A percentile compares a stretch with the other conserved stretches of the same genome.
These are phyloP conservation scores for Lycophotia porphyrea DNA, from an alignment of 2,888 invertebrate species.

Conservation along the genomic window DNA sequence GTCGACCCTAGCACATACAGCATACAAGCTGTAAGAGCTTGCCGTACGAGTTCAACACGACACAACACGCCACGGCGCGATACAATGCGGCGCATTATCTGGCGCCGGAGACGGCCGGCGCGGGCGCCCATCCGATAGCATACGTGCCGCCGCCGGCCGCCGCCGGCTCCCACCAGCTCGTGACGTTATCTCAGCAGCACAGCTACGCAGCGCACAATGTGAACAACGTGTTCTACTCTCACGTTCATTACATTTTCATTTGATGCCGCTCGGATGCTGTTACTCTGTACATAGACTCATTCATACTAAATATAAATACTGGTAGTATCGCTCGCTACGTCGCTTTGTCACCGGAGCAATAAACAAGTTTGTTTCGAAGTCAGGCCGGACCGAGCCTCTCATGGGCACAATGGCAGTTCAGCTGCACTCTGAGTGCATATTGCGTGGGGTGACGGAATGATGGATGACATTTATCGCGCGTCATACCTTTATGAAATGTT, in stretches of 20 bases:
- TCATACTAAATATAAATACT: no score
- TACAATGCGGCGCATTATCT: constrained; percentile 10
- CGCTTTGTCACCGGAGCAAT: no score
- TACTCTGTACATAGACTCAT: neutral
- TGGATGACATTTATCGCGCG: neutral
- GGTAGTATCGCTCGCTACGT: no score
- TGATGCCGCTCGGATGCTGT: neutral
- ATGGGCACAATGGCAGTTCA: no score
- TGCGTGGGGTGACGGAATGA: no score
- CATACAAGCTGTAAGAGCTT: neutral
- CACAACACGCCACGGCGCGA: neutral
- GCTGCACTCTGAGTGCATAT: no score
- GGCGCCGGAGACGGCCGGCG: constrained; percentile 12
- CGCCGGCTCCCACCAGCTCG: neutral
- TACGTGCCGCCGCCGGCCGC: neutral
- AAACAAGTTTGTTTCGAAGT: no score
- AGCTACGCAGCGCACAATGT: neutral
- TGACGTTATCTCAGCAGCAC: constrained; percentile 15
- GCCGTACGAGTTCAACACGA: neutral
- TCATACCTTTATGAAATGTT: constrained; percentile 22
- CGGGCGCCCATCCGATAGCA: constrained; percentile 25
- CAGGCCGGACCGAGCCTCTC: no score
- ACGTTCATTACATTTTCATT: neutral
- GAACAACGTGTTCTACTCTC: neutral
- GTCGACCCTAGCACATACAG: neutral